phyloP scores from a whole-genome alignment of 2,888 invertebrate genomes.

The Camponotus fellah region DNA sequence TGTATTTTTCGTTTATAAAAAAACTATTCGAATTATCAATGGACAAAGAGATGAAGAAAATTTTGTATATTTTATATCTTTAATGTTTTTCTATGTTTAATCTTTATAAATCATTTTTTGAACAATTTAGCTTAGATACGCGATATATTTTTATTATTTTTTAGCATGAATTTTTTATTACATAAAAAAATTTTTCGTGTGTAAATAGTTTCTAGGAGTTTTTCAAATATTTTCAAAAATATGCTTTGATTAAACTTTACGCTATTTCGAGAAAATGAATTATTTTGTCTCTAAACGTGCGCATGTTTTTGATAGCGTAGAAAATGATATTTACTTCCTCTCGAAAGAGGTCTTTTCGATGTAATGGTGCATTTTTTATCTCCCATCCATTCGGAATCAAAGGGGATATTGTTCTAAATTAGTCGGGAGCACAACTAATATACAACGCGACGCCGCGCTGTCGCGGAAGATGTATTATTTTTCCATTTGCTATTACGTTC shows the following conservation, averaged over 20 bases:
- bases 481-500: constrained; percentile 33
- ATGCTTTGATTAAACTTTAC: neutral
- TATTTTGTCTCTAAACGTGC: neutral
- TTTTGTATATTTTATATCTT: neutral
- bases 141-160: neutral
- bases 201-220: neutral
- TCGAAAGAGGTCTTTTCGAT: neutral
- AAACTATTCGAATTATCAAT: neutral
- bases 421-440: constrained; percentile 7
- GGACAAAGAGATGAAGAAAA: neutral
- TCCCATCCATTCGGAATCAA: neutral
- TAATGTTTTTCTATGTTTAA: too few relatives aligned
- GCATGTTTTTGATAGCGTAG: neutral
- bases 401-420: constrained; percentile 19
- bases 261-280: neutral
- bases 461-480: constrained; percentile 43
- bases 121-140: neutral
- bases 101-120: neutral
- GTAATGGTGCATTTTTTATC: neutral
- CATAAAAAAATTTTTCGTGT: neutral
- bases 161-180: neutral
- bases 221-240: neutral
- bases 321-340: neutral
- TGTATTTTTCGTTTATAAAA: neutral
- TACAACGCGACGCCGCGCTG: neutral